A percentile compares a stretch with the other conserved stretches of the same genome.
These are phyloP conservation scores for Brachyistius frenatus DNA, from an alignment of 2,113 vertebrate genomes.

Conservation along the genomic window DNA sequence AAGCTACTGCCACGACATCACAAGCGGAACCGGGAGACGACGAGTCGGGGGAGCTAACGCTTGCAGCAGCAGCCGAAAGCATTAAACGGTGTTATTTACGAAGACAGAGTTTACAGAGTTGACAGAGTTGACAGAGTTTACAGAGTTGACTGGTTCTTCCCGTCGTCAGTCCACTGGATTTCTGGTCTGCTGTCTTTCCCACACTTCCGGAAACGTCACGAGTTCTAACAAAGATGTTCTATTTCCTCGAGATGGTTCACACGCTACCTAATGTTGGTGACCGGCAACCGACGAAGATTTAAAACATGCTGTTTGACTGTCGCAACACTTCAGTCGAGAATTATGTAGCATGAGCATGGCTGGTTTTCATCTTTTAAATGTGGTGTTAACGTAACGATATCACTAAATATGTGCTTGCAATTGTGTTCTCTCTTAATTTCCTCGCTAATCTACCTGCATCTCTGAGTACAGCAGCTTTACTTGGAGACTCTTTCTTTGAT, in stretches of 20 bases:
- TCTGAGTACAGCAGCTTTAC: too few species aligned
- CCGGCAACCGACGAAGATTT: background rate
- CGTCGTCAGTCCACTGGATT: background rate
- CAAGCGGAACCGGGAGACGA: background rate
- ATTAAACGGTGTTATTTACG: background rate
- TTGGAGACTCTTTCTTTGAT: too few species aligned
- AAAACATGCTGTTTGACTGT: too few species aligned
- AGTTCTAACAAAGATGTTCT: constrained; percentile 38
- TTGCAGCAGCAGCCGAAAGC: background rate
- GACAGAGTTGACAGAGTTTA: background rate
- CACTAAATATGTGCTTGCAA: too few species aligned
- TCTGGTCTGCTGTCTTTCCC: background rate
- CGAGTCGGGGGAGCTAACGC: background rate
- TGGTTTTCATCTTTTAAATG: too few species aligned
- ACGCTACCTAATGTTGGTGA: accelerated
- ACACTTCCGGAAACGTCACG: constrained; percentile 68
- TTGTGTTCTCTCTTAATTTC: too few species aligned
- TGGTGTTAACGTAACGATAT: too few species aligned
- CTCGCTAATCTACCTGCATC: too few species aligned
- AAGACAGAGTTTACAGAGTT: background rate
- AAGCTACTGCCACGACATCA: constrained; percentile 67
- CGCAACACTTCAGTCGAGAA: too few species aligned
- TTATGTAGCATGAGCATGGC: too few species aligned
- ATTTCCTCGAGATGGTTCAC: constrained; percentile 33
- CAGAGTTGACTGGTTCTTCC: background rate